phyloP scores from a whole-genome alignment of 2,888 invertebrate species.

The Epistrophe eligans region DNA sequence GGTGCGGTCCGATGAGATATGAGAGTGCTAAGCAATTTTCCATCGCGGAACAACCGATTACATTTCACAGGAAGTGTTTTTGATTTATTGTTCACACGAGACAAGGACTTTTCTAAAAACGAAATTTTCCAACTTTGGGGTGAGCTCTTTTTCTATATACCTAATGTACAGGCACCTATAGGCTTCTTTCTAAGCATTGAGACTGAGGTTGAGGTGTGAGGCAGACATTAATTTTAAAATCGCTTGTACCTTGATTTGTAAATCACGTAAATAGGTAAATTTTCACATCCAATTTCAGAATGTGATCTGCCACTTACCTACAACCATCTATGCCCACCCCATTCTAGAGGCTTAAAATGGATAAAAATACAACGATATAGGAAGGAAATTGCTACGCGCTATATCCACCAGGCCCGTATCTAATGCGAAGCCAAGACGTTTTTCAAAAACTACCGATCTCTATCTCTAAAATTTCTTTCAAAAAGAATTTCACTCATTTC shows the following conservation, averaged over 20 bases:
- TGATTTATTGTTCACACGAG: constrained; percentile 73
- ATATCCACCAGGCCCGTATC: not conserved
- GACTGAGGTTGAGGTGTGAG: not conserved
- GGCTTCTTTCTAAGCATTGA: not conserved
- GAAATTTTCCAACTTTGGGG: not conserved
- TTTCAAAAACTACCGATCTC: too few relatives aligned
- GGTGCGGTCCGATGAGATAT: constrained; percentile 55
- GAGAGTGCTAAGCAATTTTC: constrained; percentile 65
- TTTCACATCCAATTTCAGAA: constrained; percentile 63
- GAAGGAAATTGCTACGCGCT: constrained; percentile 39
- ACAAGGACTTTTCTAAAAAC: constrained; percentile 32
- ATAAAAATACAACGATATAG: constrained; percentile 42
- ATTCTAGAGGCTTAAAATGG: constrained; percentile 34
- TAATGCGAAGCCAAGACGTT: not conserved
- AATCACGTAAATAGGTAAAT: constrained; percentile 73
- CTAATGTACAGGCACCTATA: too few relatives aligned
- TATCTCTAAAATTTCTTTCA: too few relatives aligned
- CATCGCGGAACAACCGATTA: constrained; percentile 70
- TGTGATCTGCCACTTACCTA: constrained; percentile 1
- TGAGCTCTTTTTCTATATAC: not conserved
- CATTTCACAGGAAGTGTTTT: constrained; percentile 70
- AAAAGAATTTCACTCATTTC: too few relatives aligned
- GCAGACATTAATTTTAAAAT: constrained; percentile 58
- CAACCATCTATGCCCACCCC: not conserved
- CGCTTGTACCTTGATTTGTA: constrained; percentile 69